phyloP scores from a whole-genome alignment of 2,113 vertebrate species.

The Rafetus swinhoei region DNA sequence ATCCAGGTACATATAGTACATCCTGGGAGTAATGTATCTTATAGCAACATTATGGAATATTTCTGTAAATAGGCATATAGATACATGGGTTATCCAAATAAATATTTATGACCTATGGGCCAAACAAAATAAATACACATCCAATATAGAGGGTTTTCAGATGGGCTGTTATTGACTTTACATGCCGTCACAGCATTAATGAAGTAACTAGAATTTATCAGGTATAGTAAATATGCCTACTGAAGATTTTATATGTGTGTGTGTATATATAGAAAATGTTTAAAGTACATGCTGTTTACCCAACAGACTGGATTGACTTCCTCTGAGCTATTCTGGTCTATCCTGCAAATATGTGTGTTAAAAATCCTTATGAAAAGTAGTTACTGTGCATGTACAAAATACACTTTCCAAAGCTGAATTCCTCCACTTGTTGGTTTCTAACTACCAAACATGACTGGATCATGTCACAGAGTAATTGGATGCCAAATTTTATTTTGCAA shows the following conservation, averaged over 20 bases:
- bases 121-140: background rate
- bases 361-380: constrained; percentile 51
- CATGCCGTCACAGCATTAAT: background rate
- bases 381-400: constrained; percentile 32
- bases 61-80: constrained; percentile 15
- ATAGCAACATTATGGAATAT: background rate
- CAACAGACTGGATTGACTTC: constrained; percentile 44
- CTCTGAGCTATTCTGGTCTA: constrained; percentile 59
- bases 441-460: constrained; percentile 56
- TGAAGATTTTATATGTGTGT: constrained; percentile 34
- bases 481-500: background rate
- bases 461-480: constrained; percentile 32
- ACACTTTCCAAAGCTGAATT: constrained; percentile 47
- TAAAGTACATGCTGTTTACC: constrained; percentile 47
- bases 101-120: background rate
- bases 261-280: constrained; percentile 51
- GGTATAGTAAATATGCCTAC: background rate
- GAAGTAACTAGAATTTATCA: constrained; percentile 13
- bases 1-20: background rate
- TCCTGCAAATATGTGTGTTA: constrained; percentile 52
- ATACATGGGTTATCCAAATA: rapidly evolving
- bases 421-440: constrained; percentile 3
- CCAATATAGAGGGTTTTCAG: background rate
- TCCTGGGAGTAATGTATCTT: constrained; percentile 16
- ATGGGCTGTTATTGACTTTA: background rate